A percentile compares a stretch with the other conserved stretches of the same genome.
phyloP scores from a whole-genome alignment of 2,797 vertebrate species.

The Manis crassicaudata region DNA sequence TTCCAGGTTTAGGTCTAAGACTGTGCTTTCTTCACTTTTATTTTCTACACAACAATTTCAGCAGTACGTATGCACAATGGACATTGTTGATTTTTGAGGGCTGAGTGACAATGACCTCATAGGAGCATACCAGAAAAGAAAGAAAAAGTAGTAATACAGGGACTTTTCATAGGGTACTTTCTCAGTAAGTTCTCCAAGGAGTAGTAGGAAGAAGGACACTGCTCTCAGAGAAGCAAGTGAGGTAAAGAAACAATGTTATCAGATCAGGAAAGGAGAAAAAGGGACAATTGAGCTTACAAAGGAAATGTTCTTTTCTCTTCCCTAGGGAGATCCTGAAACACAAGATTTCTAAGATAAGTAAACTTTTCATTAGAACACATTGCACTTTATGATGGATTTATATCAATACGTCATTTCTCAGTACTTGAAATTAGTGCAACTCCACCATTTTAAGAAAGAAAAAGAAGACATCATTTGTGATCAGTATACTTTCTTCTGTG shows the following conservation, averaged over 20 bases:
- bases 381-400: background rate
- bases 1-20: background rate
- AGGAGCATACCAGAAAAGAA: slow-evolving; percentile 24
- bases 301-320: background rate
- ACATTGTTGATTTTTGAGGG: background rate
- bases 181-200: slow-evolving; percentile 12
- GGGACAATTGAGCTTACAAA: background rate
- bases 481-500: background rate
- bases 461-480: background rate
- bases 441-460: background rate
- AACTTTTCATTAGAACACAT: background rate
- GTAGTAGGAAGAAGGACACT: background rate
- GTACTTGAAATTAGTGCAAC: background rate
- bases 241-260: background rate
- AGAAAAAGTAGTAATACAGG: background rate
- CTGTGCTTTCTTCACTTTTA: background rate
- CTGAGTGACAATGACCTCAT: background rate
- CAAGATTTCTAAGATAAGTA: slow-evolving; percentile 21
- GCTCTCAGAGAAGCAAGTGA: background rate
- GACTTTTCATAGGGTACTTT: slow-evolving; percentile 54
- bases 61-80: background rate
- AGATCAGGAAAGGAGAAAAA: background rate
- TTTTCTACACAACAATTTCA: slow-evolving; percentile 29
- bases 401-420: background rate
- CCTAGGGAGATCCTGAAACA: background rate